Evolutionary conservation across 2,888 invertebrate species (phyloP), one percentile per base, ranked within the genome.

Genomic region (Plagodis pulveraria): DNA sequence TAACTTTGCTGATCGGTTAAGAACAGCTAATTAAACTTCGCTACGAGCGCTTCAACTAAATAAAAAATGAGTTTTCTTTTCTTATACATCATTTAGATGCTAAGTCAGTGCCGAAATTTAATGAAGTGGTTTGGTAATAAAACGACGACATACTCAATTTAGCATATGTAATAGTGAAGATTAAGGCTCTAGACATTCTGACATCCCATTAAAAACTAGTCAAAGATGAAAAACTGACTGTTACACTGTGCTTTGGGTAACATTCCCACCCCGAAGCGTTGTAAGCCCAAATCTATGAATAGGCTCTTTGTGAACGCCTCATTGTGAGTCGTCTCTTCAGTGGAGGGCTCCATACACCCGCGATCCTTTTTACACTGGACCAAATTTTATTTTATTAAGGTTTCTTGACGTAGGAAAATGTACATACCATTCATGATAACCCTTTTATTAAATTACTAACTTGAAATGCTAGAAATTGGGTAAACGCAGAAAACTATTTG

Each of bases 281-380:
- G 73, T 73, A 70, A 74, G 66, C 72, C 66, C 71, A 74, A 76
- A 77, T 76, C 74, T 71, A 75, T 83, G 80, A 79, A 82, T 72
- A 77, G 76, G 70, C 65, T 72, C 80, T 81, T 79, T 80, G 78
- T 77, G 72, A 67, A 70, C 70, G 66, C 66, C 70, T 76, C 72
- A 83, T 83, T 85, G 81, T 82, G 73, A 72, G 58, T 56, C 69
- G 66, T 54, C 69, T 69, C 77, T 73, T 77, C 73, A 80, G 79
- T 77, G 64, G 69, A 76, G 70, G 59, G 55, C 67, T 72, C 69
- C 60, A 58, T 59, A 69, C 61, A 67, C 65, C 65, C 67, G 60
- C 62, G 64, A 71, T 70, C 66, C 75, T 75, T 74, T 76, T 77
- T 74, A 67, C 70, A 72, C 68, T 66, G 58, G 64, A 67, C 72